Conservation (phyloP, 37 sponge, comb jelly and placozoan genomes). For the Beroe ovata region DNA sequence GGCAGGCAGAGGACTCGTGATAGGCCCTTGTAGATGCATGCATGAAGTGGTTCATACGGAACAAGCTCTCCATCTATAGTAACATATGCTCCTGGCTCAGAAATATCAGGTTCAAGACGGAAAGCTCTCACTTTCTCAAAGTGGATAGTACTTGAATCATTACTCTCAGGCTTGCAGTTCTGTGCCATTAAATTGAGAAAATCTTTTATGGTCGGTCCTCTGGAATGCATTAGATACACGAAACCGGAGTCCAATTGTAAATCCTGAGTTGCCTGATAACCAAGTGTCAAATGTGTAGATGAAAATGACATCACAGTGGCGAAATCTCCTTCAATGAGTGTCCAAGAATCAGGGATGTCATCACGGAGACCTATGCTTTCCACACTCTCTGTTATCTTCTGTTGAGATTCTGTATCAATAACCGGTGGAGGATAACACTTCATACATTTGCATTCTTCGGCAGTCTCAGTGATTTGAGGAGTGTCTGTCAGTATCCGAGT, state of each 20-base stretch:
- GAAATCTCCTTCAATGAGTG: slow-evolving; percentile 33
- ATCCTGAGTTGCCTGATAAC: background rate
- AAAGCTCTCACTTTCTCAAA: slow-evolving; percentile 59
- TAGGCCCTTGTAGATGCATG: slow-evolving; percentile 47
- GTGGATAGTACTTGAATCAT: slow-evolving; percentile 45
- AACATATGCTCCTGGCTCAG: slow-evolving; percentile 51
- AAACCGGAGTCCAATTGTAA: slow-evolving; percentile 24
- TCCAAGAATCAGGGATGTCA: slow-evolving; percentile 50
- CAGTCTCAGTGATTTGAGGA: background rate
- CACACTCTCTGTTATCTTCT: slow-evolving; percentile 1
- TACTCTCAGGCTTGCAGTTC: slow-evolving; percentile 30
- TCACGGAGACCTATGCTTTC: slow-evolving; percentile 12
- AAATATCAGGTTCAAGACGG: slow-evolving; percentile 22
- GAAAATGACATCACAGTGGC: slow-evolving; percentile 38
- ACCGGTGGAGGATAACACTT: background rate
- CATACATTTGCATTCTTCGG: slow-evolving; percentile 4
- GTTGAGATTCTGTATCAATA: background rate
- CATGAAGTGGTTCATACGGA: slow-evolving; percentile 60
- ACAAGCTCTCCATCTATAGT: slow-evolving; percentile 64
- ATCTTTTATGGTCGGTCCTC: slow-evolving; percentile 29
- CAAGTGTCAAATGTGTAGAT: slow-evolving; percentile 6
- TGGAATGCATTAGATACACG: slow-evolving; percentile 39
- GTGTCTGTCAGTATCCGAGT: slow-evolving; percentile 1
- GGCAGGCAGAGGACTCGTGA: slow-evolving; percentile 28
- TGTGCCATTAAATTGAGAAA: slow-evolving; percentile 5